phyloP scores from a whole-genome alignment of 1,140 invertebrate genomes.

The Hycleus phaleratus region DNA sequence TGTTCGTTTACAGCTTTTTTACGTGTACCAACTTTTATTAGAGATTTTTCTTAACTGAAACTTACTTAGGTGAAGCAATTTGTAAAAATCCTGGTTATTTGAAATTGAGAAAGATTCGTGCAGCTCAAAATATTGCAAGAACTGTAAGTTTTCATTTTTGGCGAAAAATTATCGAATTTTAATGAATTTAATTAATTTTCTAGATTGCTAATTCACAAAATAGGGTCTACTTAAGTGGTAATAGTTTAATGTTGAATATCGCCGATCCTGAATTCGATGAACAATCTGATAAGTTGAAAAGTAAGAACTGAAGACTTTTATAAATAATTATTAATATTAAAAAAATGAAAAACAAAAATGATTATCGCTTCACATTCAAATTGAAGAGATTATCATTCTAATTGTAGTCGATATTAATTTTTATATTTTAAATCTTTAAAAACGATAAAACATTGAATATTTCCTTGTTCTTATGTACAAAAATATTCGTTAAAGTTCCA shows the following conservation, averaged over 20 bases:
- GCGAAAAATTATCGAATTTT: background rate
- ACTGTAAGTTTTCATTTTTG: slow-evolving; percentile 59
- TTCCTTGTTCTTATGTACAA: too few relatives aligned
- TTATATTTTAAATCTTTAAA: too few relatives aligned
- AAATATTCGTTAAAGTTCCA: too few relatives aligned
- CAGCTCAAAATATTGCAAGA: slow-evolving; percentile 93
- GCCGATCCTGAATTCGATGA: slow-evolving; percentile 90
- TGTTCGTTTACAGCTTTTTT: background rate
- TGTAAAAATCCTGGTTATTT: slow-evolving; percentile 94
- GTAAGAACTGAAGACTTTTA: slow-evolving; percentile 50
- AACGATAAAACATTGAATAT: too few relatives aligned
- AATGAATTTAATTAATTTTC: slow-evolving; percentile 11
- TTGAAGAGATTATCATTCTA: too few relatives aligned
- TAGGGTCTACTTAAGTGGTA: slow-evolving; percentile 71
- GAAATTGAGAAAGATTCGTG: slow-evolving; percentile 94
- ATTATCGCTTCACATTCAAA: too few relatives aligned
- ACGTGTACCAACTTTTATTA: background rate
- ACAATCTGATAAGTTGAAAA: slow-evolving; percentile 73
- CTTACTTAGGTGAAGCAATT: slow-evolving; percentile 90
- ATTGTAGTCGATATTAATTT: too few relatives aligned
- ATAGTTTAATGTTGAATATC: slow-evolving; percentile 94
- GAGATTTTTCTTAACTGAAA: slow-evolving; percentile 57
- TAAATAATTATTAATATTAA: too few relatives aligned
- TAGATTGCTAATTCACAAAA: slow-evolving; percentile 14
- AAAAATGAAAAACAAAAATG: too few relatives aligned